Conservation (phyloP, 1,140 invertebrate species). For the Neodiprion fabricii region DNA sequence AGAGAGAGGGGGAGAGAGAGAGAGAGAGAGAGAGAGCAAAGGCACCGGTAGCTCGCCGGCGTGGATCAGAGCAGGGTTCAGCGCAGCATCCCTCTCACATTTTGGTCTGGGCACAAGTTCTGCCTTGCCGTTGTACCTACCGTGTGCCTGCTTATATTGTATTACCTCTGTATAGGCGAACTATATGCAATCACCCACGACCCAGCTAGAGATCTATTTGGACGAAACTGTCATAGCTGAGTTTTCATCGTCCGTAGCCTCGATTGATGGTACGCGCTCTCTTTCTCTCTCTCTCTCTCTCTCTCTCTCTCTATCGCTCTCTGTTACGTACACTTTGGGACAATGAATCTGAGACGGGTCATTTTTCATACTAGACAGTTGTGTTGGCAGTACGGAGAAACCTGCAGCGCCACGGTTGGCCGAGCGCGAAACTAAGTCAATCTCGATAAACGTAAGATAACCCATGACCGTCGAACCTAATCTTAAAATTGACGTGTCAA, state of each 20-base stretch:
- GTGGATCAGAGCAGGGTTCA: not conserved
- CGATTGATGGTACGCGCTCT: not conserved
- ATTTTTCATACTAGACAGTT: too few species aligned
- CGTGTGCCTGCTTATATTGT: too few species aligned
- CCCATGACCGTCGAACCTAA: too few species aligned
- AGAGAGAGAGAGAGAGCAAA: constrained; percentile 2
- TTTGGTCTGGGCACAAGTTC: not conserved
- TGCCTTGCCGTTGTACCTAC: not conserved
- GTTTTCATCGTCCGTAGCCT: not conserved
- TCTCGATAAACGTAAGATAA: too few species aligned
- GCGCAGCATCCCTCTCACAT: not conserved
- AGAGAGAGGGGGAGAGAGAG: constrained; percentile 9
- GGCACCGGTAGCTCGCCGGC: not conserved
- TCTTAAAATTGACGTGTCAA: too few species aligned
- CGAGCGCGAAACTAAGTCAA: too few species aligned
- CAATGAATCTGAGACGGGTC: too few species aligned
- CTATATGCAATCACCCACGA: not conserved
- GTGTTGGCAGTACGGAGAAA: too few species aligned
- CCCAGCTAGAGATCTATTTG: not conserved
- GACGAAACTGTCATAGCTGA: not conserved
- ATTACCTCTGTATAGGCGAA: not conserved
- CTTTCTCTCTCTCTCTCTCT: too few species aligned
- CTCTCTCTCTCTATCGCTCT: too few species aligned
- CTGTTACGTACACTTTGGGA: too few species aligned
- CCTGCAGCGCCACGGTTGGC: too few species aligned